These are phyloP conservation scores for Branchipolynoe longqiensis DNA, from an alignment of 2,888 invertebrate species.

Conservation along the genomic window DNA sequence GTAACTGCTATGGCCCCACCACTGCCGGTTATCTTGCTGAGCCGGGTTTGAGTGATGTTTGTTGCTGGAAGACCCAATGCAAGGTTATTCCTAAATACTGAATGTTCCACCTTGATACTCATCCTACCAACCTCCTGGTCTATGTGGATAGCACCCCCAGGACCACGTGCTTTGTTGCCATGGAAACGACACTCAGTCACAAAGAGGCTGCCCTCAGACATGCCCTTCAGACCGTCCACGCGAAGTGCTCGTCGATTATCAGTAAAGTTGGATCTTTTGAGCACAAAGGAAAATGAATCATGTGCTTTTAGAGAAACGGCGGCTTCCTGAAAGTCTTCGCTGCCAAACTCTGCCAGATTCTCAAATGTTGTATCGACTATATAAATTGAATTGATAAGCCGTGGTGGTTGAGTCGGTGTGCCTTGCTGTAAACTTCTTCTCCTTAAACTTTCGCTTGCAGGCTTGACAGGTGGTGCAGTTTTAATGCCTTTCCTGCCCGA, in stretches of 20 bases:
- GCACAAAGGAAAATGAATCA: slow-evolving; percentile 7
- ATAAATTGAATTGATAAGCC: neutral
- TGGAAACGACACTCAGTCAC: slow-evolving; percentile 48
- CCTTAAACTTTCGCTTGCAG: neutral
- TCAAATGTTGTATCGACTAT: neutral
- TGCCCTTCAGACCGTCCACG: neutral
- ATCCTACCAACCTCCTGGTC: neutral
- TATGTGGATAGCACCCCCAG: slow-evolving; percentile 62
- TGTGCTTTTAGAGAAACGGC: slow-evolving; percentile 6
- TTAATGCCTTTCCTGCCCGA: neutral
- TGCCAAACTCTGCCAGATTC: neutral
- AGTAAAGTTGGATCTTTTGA: slow-evolving; percentile 4
- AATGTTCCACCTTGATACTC: neutral
- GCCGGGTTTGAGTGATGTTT: neutral
- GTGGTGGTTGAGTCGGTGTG: neutral
- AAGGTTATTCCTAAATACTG: slow-evolving; percentile 1
- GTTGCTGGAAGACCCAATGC: slow-evolving; percentile 17
- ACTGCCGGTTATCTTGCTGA: slow-evolving; percentile 50
- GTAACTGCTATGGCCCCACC: slow-evolving; percentile 51
- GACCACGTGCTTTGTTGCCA: slow-evolving; percentile 57
- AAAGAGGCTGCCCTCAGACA: slow-evolving; percentile 5
- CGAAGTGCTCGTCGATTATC: neutral
- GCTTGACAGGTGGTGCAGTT: neutral
- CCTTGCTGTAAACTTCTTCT: neutral
- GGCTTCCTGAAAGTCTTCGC: neutral